phyloP scores from a whole-genome alignment of 2,113 vertebrate species.

The Sylvia atricapilla region DNA sequence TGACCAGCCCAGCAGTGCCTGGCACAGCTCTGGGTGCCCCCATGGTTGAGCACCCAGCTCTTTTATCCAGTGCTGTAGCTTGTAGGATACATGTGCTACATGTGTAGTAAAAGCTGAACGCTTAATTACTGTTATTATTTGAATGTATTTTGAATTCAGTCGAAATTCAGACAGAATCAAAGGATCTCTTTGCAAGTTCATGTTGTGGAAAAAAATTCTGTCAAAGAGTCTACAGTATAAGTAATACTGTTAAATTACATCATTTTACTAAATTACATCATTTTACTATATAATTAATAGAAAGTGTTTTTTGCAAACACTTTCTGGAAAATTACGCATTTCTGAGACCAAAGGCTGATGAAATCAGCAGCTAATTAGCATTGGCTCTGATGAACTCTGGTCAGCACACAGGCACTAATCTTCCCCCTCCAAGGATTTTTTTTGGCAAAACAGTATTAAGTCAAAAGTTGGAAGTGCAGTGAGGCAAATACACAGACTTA shows the following conservation, averaged over 20 bases:
- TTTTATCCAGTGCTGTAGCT: not conserved
- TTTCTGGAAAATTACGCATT: conserved; percentile 23
- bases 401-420: not conserved
- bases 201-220: not conserved
- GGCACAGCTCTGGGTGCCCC: not conserved
- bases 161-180: conserved; percentile 16
- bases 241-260: conserved; percentile 22
- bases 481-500: not conserved
- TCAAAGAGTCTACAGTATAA: not conserved
- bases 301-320: conserved; percentile 25
- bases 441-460: not conserved
- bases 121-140: not conserved
- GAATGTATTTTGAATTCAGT: conserved; percentile 9
- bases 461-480: not conserved
- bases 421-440: not conserved
- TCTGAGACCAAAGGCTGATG: conserved; percentile 38
- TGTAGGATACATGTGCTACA: not conserved
- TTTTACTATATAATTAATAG: conserved; percentile 53
- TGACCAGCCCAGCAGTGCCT: not conserved
- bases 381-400: not conserved
- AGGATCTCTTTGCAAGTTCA: not conserved
- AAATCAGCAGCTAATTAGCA: conserved; percentile 17
- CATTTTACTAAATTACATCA: conserved; percentile 38
- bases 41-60: not conserved
- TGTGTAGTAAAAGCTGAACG: not conserved